These are phyloP conservation scores for Campoletis sonorensis DNA, from an alignment of 1,140 invertebrate species.

Conservation along the genomic window DNA sequence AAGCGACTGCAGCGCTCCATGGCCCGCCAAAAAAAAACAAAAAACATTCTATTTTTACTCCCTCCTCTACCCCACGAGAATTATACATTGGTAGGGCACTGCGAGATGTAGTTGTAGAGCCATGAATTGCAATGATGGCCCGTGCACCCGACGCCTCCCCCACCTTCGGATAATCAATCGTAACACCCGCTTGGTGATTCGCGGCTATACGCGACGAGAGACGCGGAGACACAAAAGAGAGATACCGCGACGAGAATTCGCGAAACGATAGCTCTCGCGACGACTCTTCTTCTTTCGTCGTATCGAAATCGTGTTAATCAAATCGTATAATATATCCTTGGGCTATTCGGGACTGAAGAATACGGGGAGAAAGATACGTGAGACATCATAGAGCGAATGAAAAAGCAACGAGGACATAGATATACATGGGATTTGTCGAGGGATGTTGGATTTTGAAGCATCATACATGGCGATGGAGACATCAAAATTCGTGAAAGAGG, in stretches of 20 bases:
- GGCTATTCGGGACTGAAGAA: not conserved
- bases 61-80: constrained; percentile 59
- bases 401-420: not conserved
- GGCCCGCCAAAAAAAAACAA: constrained; percentile 75
- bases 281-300: not conserved
- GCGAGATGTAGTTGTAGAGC: constrained; percentile 66
- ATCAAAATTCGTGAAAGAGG: constrained; percentile 57
- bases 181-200: constrained; percentile 73
- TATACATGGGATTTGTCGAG: not conserved
- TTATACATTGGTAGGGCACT: constrained; percentile 68
- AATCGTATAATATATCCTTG: not conserved
- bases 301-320: not conserved
- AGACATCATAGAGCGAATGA: too few relatives aligned
- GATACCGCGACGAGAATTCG: constrained; percentile 24
- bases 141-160: constrained; percentile 59
- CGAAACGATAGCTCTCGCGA: not conserved
- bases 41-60: constrained; percentile 67
- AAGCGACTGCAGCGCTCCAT: constrained; percentile 69
- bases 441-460: constrained; percentile 45
- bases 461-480: constrained; percentile 52
- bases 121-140: constrained; percentile 60
- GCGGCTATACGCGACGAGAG: constrained; percentile 57
- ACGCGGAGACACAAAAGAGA: constrained; percentile 50
- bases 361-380: not conserved
- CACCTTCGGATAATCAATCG: constrained; percentile 75